These are phyloP conservation scores for Cephus pygmeus DNA, from an alignment of 2,888 invertebrate genomes.

Conservation along the genomic window DNA sequence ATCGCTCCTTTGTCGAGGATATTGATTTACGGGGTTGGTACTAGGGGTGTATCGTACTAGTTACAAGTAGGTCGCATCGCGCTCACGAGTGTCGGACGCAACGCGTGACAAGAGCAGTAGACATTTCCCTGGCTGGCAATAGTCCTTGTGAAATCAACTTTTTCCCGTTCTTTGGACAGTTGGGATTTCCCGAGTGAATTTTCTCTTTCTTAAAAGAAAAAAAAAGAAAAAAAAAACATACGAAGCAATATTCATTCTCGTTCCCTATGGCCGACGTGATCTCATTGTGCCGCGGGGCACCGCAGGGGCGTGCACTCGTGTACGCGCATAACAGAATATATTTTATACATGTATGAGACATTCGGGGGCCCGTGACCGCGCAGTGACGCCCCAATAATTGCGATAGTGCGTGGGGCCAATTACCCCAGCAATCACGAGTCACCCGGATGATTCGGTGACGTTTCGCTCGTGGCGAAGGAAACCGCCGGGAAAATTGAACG, in stretches of 20 bases:
- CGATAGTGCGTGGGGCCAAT: slow-evolving; percentile 33
- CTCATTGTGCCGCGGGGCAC: background rate
- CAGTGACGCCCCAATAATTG: slow-evolving; percentile 31
- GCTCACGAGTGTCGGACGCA: background rate
- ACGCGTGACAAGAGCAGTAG: background rate
- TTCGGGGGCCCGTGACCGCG: background rate
- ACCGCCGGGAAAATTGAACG: background rate
- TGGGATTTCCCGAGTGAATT: too few relatives aligned
- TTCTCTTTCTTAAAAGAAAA: too few relatives aligned
- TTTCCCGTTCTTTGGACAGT: background rate
- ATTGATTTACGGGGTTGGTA: background rate
- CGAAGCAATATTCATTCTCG: background rate
- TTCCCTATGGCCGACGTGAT: too few relatives aligned
- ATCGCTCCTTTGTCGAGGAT: background rate
- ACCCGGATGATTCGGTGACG: slow-evolving; percentile 30
- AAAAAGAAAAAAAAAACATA: background rate
- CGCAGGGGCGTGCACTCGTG: background rate
- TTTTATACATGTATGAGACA: background rate
- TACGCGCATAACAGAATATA: background rate
- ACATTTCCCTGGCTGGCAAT: too few relatives aligned
- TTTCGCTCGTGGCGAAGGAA: slow-evolving; percentile 19
- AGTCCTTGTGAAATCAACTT: background rate
- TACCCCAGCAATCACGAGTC: slow-evolving; percentile 37
- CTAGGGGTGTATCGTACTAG: background rate
- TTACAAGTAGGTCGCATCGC: background rate